These are phyloP conservation scores for Alethe castanea DNA, from an alignment of 2,113 vertebrate species.

Conservation along the genomic window DNA sequence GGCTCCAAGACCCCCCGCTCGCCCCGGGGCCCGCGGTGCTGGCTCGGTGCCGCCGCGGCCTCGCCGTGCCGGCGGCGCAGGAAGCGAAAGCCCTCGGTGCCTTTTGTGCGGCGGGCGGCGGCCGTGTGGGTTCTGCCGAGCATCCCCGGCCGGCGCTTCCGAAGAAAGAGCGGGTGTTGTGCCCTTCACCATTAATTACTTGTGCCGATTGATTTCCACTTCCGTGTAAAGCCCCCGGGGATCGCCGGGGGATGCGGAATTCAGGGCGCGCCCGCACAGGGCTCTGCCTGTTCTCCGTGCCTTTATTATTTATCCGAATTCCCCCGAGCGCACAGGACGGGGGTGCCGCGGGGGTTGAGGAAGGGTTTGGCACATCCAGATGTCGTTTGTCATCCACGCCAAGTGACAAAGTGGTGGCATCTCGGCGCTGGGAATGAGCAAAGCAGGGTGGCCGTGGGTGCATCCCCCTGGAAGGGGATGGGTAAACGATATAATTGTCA, in stretches of 20 bases:
- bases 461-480: neutral
- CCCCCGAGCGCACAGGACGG: accelerated
- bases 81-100: neutral
- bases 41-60: too few relatives aligned
- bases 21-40: neutral
- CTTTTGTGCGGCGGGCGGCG: neutral
- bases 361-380: neutral
- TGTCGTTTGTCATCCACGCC: neutral
- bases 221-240: neutral
- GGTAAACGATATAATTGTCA: neutral
- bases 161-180: neutral
- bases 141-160: neutral
- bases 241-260: neutral
- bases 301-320: neutral
- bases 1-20: neutral
- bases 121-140: neutral
- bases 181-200: neutral
- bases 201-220: neutral
- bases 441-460: accelerated
- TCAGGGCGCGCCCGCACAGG: neutral
- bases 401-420: neutral
- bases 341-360: neutral
- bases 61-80: neutral
- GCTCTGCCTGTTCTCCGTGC: neutral
- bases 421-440: neutral